Conservation (phyloP, 2,113 vertebrate genomes). For the Ciconia maguari region DNA sequence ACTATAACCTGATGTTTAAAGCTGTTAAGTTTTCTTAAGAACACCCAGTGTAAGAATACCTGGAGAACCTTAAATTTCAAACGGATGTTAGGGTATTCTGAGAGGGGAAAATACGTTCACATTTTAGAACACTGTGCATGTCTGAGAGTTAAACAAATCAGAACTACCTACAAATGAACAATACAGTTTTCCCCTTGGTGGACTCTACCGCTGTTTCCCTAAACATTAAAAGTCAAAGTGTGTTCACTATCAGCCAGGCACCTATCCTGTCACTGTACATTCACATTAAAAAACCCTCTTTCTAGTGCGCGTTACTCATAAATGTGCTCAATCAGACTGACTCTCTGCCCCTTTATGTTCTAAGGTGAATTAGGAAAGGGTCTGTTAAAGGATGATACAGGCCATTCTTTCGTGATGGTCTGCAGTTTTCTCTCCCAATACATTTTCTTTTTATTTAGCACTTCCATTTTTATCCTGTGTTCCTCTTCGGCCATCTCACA, state of each 20-base stretch:
- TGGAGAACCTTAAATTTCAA: neutral
- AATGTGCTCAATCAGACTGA: neutral
- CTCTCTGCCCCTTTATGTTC: neutral
- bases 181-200: neutral
- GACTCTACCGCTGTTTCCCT: neutral
- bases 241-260: neutral
- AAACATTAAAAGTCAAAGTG: neutral
- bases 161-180: slow-evolving; percentile 24
- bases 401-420: slow-evolving; percentile 83
- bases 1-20: neutral
- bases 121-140: neutral
- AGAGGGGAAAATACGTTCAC: neutral
- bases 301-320: slow-evolving; percentile 25
- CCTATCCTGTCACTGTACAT: neutral
- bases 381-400: slow-evolving; percentile 82
- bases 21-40: neutral
- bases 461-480: slow-evolving; percentile 84
- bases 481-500: slow-evolving; percentile 85
- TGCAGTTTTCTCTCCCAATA: slow-evolving; percentile 85
- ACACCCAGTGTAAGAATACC: neutral
- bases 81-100: neutral
- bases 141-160: neutral
- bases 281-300: slow-evolving; percentile 3
- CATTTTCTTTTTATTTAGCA: slow-evolving; percentile 87
- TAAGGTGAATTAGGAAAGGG: slow-evolving; percentile 82